Evolutionary conservation across 1,140 invertebrate genomes (phyloP).

Genomic region (Marisa cornuarietis): DNA sequence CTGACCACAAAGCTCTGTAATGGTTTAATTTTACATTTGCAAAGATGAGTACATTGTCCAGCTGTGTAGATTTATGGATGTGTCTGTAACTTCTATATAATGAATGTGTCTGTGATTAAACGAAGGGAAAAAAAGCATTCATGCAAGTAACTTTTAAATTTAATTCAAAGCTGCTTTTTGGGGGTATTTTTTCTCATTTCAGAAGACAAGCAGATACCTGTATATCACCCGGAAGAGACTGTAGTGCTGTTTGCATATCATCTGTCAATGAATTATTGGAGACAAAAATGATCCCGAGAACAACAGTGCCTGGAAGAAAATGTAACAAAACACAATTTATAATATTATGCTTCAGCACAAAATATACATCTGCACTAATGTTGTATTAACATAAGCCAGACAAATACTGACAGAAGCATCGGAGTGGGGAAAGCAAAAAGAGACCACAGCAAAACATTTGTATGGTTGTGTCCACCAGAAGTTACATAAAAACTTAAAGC

Average conservation of each 20-base stretch:
- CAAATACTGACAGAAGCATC: too few species aligned
- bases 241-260: not conserved
- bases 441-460: not conserved
- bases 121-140: too few species aligned
- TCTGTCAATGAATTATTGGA: not conserved
- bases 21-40: too few species aligned
- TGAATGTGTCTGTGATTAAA: too few species aligned
- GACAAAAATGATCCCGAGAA: slow-evolving; percentile 14
- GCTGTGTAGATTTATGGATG: too few species aligned
- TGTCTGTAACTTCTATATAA: too few species aligned
- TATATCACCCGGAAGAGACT: slow-evolving; percentile 3
- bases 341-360: not conserved
- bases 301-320: not conserved
- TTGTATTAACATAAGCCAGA: not conserved
- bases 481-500: not conserved
- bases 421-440: not conserved
- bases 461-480: not conserved
- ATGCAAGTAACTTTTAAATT: too few species aligned
- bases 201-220: slow-evolving; percentile 3
- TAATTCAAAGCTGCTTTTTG: too few species aligned
- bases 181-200: too few species aligned
- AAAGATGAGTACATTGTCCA: too few species aligned
- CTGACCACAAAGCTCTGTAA: too few species aligned
- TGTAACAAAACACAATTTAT: not conserved
- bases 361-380: not conserved